These are phyloP conservation scores for Caerostris extrusa DNA, from an alignment of 1,140 invertebrate species.

Conservation along the genomic window DNA sequence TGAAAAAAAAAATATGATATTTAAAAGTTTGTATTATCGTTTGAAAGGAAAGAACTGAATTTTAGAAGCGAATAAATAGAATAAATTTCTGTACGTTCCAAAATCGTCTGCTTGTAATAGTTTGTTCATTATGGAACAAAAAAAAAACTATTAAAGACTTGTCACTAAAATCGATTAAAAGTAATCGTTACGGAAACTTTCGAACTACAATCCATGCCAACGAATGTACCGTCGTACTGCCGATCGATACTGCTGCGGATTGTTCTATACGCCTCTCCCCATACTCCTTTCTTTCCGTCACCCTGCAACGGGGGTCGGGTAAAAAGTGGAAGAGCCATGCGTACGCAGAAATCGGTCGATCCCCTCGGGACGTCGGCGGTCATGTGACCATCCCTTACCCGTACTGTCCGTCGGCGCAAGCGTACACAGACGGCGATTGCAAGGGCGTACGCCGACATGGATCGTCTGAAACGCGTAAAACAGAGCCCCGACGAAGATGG, in stretches of 20 bases:
- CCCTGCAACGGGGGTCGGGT: too few species aligned
- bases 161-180: too few species aligned
- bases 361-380: neutral
- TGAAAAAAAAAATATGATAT: too few species aligned
- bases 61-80: too few species aligned
- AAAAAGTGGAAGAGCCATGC: neutral
- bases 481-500: conserved; percentile 62
- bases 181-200: too few species aligned
- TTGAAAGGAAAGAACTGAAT: too few species aligned
- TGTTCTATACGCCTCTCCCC: neutral
- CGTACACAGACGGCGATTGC: neutral
- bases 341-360: conserved; percentile 42
- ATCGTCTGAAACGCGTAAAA: conserved; percentile 7
- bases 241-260: neutral
- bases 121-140: too few species aligned
- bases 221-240: neutral
- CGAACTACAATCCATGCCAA: too few species aligned
- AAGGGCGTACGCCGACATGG: conserved; percentile 18
- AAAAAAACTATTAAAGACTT: too few species aligned
- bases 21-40: too few species aligned
- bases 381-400: conserved; percentile 21
- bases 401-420: conserved; percentile 36
- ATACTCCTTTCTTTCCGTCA: neutral
- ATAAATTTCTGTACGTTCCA: too few species aligned
- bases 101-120: too few species aligned